Base-by-base conservation (phyloP, 2,113 vertebrate genomes). In the Lagenorhynchus albirostris region DNA sequence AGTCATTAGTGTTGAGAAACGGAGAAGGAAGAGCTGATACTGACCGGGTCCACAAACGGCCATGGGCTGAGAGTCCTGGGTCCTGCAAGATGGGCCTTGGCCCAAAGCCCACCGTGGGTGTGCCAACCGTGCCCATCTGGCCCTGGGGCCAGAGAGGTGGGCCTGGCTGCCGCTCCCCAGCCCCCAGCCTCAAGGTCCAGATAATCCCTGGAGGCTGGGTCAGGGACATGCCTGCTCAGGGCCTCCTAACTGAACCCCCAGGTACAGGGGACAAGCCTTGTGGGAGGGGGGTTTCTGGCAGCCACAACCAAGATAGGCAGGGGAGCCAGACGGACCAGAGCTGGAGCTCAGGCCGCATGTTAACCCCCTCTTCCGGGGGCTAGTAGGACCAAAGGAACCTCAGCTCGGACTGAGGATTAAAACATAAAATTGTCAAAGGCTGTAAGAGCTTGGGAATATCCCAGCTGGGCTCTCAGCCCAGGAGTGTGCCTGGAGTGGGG, bases 1-100 rank as follows among this genome's bases (percentile, higher is more conserved):
- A 18, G 18, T 36, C 63, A 33, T 38, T n/a, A 17, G 23, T 50
- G 67, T 26, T 70, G 91, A 92, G 76, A 38, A 55, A 25, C 76
- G 68, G 47, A 71, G n/a, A 36, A 8, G 29, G 3, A 80, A 29
- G 25, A 21, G 29, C 58, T 17, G 38, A 17, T 11, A 8, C 44
- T 10, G 5, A 31, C 33, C 0, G 0, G 38, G 9, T 13, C 62
- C 36, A 60, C 18, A 8, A 4, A 65, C 0, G 21, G 73, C 29
- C 55, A 20, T 63, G 58, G n/a, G 33, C 85, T 53, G 79, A 73
- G 55, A 77, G 63, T 36, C 58, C 62, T 12, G 7, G 21, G 29
- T 74, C 93, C 70, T 36, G 2, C 9, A 53, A 58, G 60, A 55
- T 1, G 0, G 23, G 10, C 5, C 44, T 29, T 65, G 55, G 18